These are phyloP conservation scores for Oxystoma pomonae DNA, from an alignment of 2,888 invertebrate species.

Conservation along the genomic window DNA sequence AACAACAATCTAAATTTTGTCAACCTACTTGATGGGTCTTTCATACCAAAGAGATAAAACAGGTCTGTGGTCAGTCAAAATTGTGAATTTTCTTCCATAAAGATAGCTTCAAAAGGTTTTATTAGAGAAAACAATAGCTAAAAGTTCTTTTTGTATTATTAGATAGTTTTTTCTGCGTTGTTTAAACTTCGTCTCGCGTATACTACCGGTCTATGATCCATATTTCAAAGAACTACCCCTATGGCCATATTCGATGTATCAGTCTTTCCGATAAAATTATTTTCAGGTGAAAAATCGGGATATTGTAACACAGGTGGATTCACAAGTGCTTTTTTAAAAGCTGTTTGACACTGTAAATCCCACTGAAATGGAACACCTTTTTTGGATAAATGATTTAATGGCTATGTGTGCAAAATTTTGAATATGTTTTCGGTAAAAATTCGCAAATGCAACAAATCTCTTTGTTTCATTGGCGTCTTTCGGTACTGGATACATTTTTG, in stretches of 20 bases:
- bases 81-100: too few relatives aligned
- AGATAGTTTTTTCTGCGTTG: conserved; percentile 29
- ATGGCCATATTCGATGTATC: not conserved
- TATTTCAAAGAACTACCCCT: not conserved
- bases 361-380: not conserved
- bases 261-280: not conserved
- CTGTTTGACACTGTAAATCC: not conserved
- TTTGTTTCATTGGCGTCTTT: not conserved
- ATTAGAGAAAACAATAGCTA: too few relatives aligned
- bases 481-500: not conserved
- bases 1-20: too few relatives aligned
- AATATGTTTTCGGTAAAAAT: not conserved
- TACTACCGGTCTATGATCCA: conserved; percentile 20
- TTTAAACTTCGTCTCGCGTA: conserved; percentile 21
- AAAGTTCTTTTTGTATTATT: conserved; percentile 29
- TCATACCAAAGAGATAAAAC: too few relatives aligned
- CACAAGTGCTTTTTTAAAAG: not conserved
- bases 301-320: not conserved
- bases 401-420: too few relatives aligned
- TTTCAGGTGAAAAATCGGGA: not conserved
- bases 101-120: too few relatives aligned
- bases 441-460: not conserved
- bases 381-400: not conserved
- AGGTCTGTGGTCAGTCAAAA: too few relatives aligned
- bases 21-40: too few relatives aligned